phyloP scores from a whole-genome alignment of 2,888 invertebrate genomes.

The Pardosa pseudoannulata region DNA sequence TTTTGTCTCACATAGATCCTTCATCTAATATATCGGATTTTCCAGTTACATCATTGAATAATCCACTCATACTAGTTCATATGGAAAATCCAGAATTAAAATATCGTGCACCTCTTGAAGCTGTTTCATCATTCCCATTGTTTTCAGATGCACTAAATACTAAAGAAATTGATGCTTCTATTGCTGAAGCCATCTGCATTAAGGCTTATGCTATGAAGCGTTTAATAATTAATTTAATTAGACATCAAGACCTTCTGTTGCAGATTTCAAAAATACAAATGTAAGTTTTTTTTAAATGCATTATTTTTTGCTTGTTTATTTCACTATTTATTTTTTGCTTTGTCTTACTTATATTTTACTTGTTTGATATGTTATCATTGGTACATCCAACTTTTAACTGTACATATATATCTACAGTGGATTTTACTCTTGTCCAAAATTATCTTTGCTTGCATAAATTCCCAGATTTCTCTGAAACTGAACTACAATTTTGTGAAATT shows the following conservation, averaged over 20 bases:
- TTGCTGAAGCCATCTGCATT: conserved; percentile 92
- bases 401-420: too few relatives aligned
- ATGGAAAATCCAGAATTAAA: conserved; percentile 79
- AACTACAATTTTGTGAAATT: too few relatives aligned
- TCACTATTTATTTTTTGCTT: too few relatives aligned
- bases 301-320: too few relatives aligned
- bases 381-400: too few relatives aligned
- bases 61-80: conserved; percentile 77
- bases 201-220: conserved; percentile 90
- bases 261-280: conserved; percentile 69
- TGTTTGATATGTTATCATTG: too few relatives aligned
- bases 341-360: too few relatives aligned
- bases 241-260: conserved; percentile 77
- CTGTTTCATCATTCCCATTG: conserved; percentile 84
- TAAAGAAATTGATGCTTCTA: conserved; percentile 92
- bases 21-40: conserved; percentile 75
- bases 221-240: conserved; percentile 84
- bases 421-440: too few relatives aligned
- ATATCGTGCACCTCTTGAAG: conserved; percentile 81
- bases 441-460: too few relatives aligned
- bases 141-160: conserved; percentile 88
- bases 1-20: conserved; percentile 75
- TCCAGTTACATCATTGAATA: conserved; percentile 75
- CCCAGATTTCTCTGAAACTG: too few relatives aligned
- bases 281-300: conserved; percentile 72